These are phyloP conservation scores for Nicator chloris DNA, from an alignment of 2,113 vertebrate species.

Conservation along the genomic window DNA sequence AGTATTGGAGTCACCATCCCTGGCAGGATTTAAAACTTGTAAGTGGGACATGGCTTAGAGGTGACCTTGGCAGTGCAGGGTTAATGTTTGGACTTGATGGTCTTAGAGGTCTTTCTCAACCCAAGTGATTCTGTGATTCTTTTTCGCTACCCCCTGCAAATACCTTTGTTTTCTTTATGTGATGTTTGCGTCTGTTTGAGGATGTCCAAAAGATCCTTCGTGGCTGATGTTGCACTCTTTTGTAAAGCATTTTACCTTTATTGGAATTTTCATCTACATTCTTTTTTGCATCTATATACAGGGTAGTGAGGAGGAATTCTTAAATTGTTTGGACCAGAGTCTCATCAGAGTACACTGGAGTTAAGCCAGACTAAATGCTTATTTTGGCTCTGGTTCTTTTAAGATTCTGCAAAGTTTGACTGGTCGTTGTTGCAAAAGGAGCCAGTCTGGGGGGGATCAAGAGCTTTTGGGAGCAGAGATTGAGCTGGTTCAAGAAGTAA, in stretches of 20 bases:
- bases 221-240: neutral
- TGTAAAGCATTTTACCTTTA: neutral
- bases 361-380: neutral
- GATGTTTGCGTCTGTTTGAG: neutral
- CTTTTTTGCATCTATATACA: neutral
- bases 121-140: neutral
- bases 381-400: neutral
- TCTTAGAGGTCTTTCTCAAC: neutral
- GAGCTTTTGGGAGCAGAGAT: neutral
- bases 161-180: neutral
- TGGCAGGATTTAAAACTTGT: neutral
- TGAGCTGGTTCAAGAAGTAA: neutral
- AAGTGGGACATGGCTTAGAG: neutral
- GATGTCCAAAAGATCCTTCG: neutral
- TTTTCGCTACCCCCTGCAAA: neutral
- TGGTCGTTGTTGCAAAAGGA: neutral
- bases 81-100: neutral
- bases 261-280: neutral
- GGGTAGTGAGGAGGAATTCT: neutral
- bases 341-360: neutral
- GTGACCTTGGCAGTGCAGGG: neutral
- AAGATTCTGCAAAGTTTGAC: neutral
- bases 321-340: neutral
- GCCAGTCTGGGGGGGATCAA: fast-evolving
- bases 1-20: neutral